Base-by-base conservation (phyloP, 1,140 invertebrate genomes). In the Stenopsyche tienmushanensis region DNA sequence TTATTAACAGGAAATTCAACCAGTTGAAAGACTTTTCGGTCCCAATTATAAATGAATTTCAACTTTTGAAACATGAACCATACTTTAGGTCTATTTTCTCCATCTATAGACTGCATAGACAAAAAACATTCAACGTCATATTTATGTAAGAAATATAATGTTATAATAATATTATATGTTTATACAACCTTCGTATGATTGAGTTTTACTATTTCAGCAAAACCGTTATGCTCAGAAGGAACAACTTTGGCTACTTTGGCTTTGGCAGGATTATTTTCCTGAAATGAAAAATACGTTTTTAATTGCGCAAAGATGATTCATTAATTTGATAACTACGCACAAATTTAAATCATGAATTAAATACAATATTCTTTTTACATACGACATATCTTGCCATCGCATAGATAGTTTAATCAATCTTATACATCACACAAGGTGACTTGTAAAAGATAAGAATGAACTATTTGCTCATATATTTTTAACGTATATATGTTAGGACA, bases 21-120 rank as follows among this genome's bases (percentile, higher is more conserved):
- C 8, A 88, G 86, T 52, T 83, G 76, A 77, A 98, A 98, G 39
- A 76, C 77, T 73, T 93, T 91, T 57, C 88, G 90, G 1, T 91
- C 84, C 63, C 83, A 79, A 75, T 94, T 86, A 87, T 93, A 98
- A 57, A 93, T 76, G 80, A 97, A 99, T 79, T 97, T 97, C 0
- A 92, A 94, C 78, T 99, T 97, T 88, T 99, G 96, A 78, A 98
- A 98, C 55, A 89, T 86, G 76, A 98, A 94, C 90, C 91, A 97
- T 26, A 85, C 69, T 80, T 82, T 81, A 50, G 78, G 78, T 57
- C 78, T 75, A 1, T 55, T 54, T 29, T 77, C 64, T n/a, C 63
- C 62, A 5, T 74, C 70, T 3, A 63, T 72, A 34, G 55, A 53
- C 25, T 67, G 54, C 5, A 64, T 55, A 34, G 52, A 55, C 49